These are phyloP conservation scores for Automeris io DNA, from an alignment of 2,888 invertebrate species.

Conservation along the genomic window DNA sequence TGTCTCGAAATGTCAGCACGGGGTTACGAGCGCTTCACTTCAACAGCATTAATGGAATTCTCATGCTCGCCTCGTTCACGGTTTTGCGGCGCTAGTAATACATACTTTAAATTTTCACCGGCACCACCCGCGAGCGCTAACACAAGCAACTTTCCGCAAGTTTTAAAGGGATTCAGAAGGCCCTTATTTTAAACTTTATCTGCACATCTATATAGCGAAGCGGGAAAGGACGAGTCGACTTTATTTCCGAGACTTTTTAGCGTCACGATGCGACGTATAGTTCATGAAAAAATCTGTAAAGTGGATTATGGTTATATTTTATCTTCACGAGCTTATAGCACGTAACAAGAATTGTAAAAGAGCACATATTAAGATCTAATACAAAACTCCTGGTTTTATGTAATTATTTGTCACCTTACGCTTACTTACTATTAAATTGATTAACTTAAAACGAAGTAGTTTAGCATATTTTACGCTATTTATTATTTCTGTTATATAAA, in stretches of 20 bases:
- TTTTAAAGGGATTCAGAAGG: conserved; percentile 58
- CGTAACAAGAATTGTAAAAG: too few species aligned
- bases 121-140: conserved; percentile 56
- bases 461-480: too few species aligned
- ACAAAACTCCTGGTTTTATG: too few species aligned
- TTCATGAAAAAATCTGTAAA: conserved; percentile 13
- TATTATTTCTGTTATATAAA: too few species aligned
- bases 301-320: conserved; percentile 5
- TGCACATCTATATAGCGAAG: conserved; percentile 24
- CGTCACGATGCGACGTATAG: conserved; percentile 14
- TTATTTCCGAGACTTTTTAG: conserved; percentile 18
- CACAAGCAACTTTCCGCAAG: conserved; percentile 55
- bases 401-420: too few species aligned
- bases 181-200: conserved; percentile 47
- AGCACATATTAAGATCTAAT: too few species aligned
- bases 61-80: conserved; percentile 63
- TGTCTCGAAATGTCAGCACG: conserved; percentile 21
- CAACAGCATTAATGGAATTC: conserved; percentile 69
- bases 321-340: neutral
- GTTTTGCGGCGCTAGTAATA: conserved; percentile 63
- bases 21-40: conserved; percentile 49
- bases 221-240: conserved; percentile 15
- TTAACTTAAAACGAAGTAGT: too few species aligned
- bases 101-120: conserved; percentile 73
- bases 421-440: too few species aligned